Evolutionary conservation across 2,888 invertebrate species (phyloP).

Genomic region (Rotaria magnacalcarata): DNA sequence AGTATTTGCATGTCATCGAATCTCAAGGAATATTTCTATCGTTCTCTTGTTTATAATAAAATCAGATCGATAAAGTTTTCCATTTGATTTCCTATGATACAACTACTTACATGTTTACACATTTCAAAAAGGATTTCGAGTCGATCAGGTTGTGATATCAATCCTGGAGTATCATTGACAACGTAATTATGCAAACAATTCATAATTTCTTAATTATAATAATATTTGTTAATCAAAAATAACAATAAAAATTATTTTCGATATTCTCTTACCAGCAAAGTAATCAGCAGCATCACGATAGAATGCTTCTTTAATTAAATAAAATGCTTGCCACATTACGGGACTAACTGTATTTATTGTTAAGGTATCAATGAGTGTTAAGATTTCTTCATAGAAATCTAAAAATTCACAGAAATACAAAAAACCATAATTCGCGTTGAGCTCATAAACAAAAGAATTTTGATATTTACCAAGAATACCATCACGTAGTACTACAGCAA

Average conservation of each 20-base stretch:
- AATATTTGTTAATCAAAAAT: too few species aligned
- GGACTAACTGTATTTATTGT: conserved; percentile 80
- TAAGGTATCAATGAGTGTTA: conserved; percentile 84
- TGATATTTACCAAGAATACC: conserved; percentile 67
- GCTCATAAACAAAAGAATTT: not conserved
- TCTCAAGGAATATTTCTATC: too few species aligned
- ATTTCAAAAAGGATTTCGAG: conserved; percentile 86
- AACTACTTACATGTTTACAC: conserved; percentile 72
- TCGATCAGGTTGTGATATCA: conserved; percentile 81
- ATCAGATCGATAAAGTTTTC: too few species aligned
- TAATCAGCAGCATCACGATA: conserved; percentile 90
- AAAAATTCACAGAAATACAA: conserved; percentile 34
- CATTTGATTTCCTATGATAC: too few species aligned
- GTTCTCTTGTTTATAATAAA: too few species aligned
- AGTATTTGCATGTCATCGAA: too few species aligned
- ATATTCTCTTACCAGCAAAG: conserved; percentile 64
- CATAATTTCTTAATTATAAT: conserved; percentile 76
- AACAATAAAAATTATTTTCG: not conserved
- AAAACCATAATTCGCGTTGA: not conserved
- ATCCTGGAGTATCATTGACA: conserved; percentile 86
- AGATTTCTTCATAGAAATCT: conserved; percentile 95
- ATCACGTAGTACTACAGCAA: not conserved
- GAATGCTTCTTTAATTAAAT: conserved; percentile 69
- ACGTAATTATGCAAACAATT: conserved; percentile 94
- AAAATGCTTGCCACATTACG: conserved; percentile 92